Percentiles rank a stretch among this genome's conserved stretches.
phyloP scores from a whole-genome alignment of 2,797 vertebrate genomes.

The Potorous gilbertii region DNA sequence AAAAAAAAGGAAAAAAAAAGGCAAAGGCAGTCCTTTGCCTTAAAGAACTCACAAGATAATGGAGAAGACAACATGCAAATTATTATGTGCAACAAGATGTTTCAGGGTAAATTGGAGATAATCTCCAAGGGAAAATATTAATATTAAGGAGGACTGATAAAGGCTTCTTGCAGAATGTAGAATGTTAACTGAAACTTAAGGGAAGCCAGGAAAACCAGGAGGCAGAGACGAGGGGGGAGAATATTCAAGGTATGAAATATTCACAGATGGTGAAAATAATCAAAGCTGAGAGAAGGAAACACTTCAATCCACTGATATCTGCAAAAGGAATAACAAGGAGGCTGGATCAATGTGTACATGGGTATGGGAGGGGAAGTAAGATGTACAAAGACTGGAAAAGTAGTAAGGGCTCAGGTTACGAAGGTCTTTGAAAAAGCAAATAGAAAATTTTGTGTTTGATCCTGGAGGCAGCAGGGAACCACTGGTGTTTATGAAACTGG shows the following conservation, averaged over 20 bases:
- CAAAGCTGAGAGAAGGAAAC: not conserved
- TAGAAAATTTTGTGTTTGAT: not conserved
- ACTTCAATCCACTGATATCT: not conserved
- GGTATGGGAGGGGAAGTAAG: not conserved
- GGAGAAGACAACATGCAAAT: not conserved
- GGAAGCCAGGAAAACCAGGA: not conserved
- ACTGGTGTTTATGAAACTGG: not conserved
- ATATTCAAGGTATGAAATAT: not conserved
- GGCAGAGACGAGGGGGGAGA: not conserved
- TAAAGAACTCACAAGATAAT: not conserved
- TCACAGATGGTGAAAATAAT: not conserved
- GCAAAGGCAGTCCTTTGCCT: not conserved
- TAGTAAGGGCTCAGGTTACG: not conserved
- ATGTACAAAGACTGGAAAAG: not conserved
- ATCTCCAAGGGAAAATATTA: not conserved
- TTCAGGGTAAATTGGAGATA: not conserved
- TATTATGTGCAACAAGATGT: not conserved
- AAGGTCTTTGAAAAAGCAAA: not conserved
- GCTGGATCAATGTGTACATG: not conserved
- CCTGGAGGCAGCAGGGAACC: not conserved
- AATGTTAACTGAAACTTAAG: not conserved
- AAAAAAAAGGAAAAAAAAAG: not conserved
- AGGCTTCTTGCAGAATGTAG: not conserved
- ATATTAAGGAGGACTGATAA: not conserved
- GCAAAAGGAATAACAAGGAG: not conserved